Base-by-base conservation (phyloP, 1,140 invertebrate species). In the Tetragnatha versicolor region DNA sequence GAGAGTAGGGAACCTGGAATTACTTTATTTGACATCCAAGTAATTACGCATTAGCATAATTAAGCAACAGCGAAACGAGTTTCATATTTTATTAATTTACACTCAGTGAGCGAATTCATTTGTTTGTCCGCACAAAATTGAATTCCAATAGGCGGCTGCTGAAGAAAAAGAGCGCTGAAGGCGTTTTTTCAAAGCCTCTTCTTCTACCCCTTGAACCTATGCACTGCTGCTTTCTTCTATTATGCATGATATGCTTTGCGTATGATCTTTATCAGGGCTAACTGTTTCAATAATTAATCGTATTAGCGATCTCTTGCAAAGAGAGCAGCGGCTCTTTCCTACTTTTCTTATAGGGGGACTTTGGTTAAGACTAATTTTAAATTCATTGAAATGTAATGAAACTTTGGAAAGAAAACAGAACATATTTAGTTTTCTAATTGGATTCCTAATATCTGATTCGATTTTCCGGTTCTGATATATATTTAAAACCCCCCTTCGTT, bases 51-150 rank as follows among this genome's bases (percentile, higher is more conserved):
- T 78, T 68, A 78, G 76, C 63, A 78, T 78, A 78, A 78, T 78
- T 78, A 78, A 78, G 76, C 76, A 78, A 78, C 63, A 68, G 63
- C 49, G 63, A 78, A 78, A 68, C 37, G 65, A 78, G 76, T 78
- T 78, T 78, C 76, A 78, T 78, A 78, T 78, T 78, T 78, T 78
- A 78, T 78, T 78, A 78, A 68, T 78, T 78, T 78, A 69, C 76
- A 68, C 61, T 58, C 76, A 66, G 2, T 58, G 76, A 78, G 29
- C 27, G 53, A 58, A 78, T 78, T 77, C 61, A 77, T 77, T 77
- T 77, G 75, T 77, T 77, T 66, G 61, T 77, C 75, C 45, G 61
- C 61, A 68, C 60, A 68, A 77, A 66, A 66, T 77, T 77, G 75
- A 77, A 77, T 77, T 77, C 58, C 75, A 63, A 77, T 77, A 68